Conservation (phyloP, 1,140 invertebrate species). For the Cydia pomonella region DNA sequence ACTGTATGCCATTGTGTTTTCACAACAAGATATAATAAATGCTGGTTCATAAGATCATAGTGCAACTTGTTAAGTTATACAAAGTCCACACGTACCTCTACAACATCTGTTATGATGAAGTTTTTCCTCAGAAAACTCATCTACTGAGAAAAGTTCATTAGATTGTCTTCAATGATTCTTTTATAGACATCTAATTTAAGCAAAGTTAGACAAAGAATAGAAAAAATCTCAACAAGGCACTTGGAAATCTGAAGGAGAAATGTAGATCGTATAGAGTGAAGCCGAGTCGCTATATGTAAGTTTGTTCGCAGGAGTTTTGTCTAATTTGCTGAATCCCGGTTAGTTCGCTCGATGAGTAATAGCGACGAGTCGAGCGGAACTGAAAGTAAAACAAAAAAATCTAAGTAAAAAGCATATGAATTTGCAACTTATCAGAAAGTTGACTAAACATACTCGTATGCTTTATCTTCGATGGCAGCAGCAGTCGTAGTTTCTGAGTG, state of each 20-base stretch:
- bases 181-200: conserved; percentile 36
- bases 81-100: conserved; percentile 45
- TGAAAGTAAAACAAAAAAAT: conserved; percentile 74
- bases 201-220: conserved; percentile 42
- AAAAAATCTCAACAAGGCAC: conserved; percentile 59
- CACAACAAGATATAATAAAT: conserved; percentile 8
- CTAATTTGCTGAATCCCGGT: conserved; percentile 84
- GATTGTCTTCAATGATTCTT: conserved; percentile 25
- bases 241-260: conserved; percentile 55
- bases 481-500: neutral
- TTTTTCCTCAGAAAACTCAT: conserved; percentile 27
- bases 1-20: neutral
- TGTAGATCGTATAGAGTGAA: conserved; percentile 38
- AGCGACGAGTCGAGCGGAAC: conserved; percentile 85
- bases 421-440: conserved; percentile 40
- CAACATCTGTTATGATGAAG: conserved; percentile 24
- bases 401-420: conserved; percentile 50
- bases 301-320: conserved; percentile 89
- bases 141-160: neutral
- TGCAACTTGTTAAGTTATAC: conserved; percentile 42
- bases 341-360: conserved; percentile 85
- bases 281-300: conserved; percentile 84
- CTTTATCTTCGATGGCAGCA: neutral
- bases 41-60: conserved; percentile 38
- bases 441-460: neutral